These are phyloP conservation scores for Eptesicus fuscus DNA, from an alignment of 2,113 vertebrate genomes.

Conservation along the genomic window DNA sequence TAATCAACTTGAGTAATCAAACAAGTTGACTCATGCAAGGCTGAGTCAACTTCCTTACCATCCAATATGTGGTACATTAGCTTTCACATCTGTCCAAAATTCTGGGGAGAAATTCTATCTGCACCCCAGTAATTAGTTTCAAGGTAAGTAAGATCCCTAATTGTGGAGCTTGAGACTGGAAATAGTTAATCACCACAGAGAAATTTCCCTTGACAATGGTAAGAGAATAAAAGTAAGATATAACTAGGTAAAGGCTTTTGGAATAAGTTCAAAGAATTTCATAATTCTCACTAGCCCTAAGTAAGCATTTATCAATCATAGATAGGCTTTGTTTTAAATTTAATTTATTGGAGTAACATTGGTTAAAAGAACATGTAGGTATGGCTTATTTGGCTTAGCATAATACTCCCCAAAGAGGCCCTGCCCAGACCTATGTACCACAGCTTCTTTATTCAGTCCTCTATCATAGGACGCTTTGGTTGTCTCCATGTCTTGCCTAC, in stretches of 20 bases:
- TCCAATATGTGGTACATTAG: too few species aligned
- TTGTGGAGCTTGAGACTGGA: rapidly evolving
- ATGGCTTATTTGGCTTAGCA: neutral
- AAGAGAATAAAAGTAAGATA: neutral
- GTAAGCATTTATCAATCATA: neutral
- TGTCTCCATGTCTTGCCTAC: neutral
- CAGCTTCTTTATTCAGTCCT: neutral
- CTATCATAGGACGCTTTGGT: neutral
- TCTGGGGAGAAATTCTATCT: neutral
- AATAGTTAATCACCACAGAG: neutral
- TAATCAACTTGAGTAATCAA: neutral
- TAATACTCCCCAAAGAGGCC: neutral
- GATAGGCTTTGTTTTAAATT: neutral
- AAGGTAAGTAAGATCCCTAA: neutral
- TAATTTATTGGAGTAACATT: neutral
- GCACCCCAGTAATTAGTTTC: neutral
- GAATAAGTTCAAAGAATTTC: neutral
- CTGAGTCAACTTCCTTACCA: neutral
- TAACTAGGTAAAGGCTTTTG: neutral
- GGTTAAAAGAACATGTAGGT: neutral
- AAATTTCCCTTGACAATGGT: neutral
- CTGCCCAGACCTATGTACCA: neutral
- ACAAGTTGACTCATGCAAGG: neutral
- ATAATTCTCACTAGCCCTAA: neutral
- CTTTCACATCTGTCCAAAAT: neutral